Percentiles rank a stretch among this genome's conserved stretches.
phyloP scores from a whole-genome alignment of 1,140 invertebrate genomes.

The Platyscapa corneri region DNA sequence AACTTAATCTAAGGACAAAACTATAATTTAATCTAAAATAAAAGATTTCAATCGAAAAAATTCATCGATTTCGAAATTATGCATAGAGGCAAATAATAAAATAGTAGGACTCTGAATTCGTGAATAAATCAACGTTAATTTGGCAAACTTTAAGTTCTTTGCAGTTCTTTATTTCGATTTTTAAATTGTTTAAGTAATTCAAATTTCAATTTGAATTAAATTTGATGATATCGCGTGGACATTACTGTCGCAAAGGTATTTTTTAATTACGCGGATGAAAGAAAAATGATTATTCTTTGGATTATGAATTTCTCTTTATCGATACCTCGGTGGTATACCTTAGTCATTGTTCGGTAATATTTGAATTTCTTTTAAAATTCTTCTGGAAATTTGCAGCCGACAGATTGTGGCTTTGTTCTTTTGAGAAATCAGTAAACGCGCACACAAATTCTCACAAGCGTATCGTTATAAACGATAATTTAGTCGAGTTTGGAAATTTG shows the following conservation, averaged over 20 bases:
- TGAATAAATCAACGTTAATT: not conserved
- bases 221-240: too few species aligned
- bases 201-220: too few species aligned
- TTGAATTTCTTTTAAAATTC: not conserved
- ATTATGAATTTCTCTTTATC: not conserved
- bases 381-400: not conserved
- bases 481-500: not conserved
- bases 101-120: not conserved
- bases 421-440: not conserved
- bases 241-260: too few species aligned
- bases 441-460: not conserved
- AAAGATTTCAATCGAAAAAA: not conserved
- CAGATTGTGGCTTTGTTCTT: not conserved
- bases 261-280: not conserved
- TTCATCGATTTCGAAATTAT: not conserved
- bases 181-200: too few species aligned
- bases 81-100: too few species aligned
- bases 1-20: too few species aligned
- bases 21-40: not conserved
- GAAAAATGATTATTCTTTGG: not conserved
- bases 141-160: too few species aligned
- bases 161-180: too few species aligned
- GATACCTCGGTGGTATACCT: too few species aligned
- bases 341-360: not conserved
- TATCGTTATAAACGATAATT: not conserved